These are phyloP conservation scores for Pomatostomus ruficeps DNA, from an alignment of 2,113 vertebrate species.

Conservation along the genomic window DNA sequence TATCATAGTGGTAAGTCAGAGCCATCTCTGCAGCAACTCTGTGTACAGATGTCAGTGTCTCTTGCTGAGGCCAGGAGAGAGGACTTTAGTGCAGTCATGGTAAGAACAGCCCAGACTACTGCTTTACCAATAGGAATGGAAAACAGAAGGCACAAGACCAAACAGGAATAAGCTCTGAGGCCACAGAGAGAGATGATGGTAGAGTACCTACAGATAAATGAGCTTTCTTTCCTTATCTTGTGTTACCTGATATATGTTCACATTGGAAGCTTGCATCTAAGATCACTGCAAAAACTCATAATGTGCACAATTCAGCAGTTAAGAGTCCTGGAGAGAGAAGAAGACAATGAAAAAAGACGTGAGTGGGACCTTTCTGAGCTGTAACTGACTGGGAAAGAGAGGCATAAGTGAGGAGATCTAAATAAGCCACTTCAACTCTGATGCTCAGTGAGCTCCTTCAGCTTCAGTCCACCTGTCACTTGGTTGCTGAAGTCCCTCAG, in stretches of 20 bases:
- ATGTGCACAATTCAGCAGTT: background rate
- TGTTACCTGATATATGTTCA: background rate
- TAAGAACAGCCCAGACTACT: background rate
- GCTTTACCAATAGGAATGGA: background rate
- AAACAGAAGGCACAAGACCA: background rate
- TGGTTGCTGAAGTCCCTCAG: background rate
- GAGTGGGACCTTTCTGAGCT: background rate
- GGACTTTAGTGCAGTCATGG: background rate
- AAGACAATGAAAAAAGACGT: background rate
- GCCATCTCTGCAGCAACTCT: background rate
- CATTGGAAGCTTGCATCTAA: background rate
- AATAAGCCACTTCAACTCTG: background rate
- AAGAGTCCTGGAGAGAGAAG: background rate
- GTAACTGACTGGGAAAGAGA: background rate
- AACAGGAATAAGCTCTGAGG: background rate
- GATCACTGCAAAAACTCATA: background rate
- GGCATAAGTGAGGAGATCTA: background rate
- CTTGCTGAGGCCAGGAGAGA: background rate
- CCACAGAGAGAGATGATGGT: background rate
- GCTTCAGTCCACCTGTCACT: background rate
- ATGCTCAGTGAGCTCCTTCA: background rate
- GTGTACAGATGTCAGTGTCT: background rate
- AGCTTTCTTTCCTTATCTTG: background rate
- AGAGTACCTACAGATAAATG: background rate
- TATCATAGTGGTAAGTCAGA: background rate